phyloP scores from a whole-genome alignment of 2,888 invertebrate species.

The Malachius bipustulatus region DNA sequence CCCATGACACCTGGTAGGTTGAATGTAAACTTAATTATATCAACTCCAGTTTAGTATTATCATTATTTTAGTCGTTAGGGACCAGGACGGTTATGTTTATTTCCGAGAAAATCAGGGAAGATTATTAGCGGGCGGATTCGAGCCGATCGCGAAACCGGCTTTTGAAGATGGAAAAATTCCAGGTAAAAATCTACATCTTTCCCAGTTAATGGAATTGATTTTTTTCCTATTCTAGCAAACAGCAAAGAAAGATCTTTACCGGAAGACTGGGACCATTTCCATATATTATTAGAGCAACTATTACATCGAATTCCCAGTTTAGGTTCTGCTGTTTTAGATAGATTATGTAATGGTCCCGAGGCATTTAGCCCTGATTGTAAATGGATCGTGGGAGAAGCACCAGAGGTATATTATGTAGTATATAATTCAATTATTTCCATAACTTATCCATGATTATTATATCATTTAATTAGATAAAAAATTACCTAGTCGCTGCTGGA shows the following conservation, averaged over 20 bases:
- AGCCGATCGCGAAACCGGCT: conserved; percentile 80
- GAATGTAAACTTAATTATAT: too few relatives aligned
- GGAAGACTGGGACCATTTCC: conserved; percentile 96
- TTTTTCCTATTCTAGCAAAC: conserved; percentile 41
- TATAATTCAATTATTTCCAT: too few relatives aligned
- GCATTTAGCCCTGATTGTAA: conserved; percentile 95
- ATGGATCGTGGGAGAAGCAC: conserved; percentile 89
- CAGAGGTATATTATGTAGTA: conserved; percentile 80
- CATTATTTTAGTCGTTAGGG: conserved; percentile 54
- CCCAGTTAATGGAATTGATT: too few relatives aligned
- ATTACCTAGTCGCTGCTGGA: conserved; percentile 88
- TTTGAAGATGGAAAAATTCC: conserved; percentile 66
- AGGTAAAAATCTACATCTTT: too few relatives aligned
- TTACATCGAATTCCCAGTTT: conserved; percentile 73
- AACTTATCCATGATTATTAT: too few relatives aligned
- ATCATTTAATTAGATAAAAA: too few relatives aligned
- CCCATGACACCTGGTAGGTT: conserved; percentile 66
- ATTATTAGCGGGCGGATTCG: conserved; percentile 82
- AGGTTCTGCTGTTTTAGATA: conserved; percentile 60
- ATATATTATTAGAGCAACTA: conserved; percentile 73
- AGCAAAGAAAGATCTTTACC: conserved; percentile 55
- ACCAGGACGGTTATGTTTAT: conserved; percentile 80
- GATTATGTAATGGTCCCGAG: conserved; percentile 80
- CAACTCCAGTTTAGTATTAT: too few relatives aligned
- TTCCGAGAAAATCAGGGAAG: conserved; percentile 76